Evolutionary conservation across 2,113 vertebrate species (phyloP).

Genomic region (Seriola aureovittata): DNA sequence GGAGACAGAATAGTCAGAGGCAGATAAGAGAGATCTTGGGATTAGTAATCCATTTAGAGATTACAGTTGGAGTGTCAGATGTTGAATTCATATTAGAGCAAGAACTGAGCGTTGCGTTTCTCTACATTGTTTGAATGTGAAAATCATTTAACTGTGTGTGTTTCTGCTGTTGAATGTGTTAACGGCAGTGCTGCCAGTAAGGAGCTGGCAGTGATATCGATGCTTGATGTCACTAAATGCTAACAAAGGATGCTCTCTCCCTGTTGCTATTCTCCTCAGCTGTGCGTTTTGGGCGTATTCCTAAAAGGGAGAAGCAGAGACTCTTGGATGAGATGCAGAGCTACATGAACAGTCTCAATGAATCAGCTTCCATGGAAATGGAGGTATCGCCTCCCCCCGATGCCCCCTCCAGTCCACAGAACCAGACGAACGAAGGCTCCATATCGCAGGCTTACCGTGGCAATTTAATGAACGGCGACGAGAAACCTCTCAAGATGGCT

Average conservation of each 20-base stretch:
- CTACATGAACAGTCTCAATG: constrained; percentile 86
- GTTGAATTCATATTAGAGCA: constrained; percentile 4
- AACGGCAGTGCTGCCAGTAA: constrained; percentile 3
- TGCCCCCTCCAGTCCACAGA: constrained; percentile 73
- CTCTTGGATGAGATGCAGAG: constrained; percentile 88
- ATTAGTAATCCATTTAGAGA: constrained; percentile 32
- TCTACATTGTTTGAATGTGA: background rate
- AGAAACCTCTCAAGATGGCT: constrained; percentile 75
- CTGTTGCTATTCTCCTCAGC: constrained; percentile 71
- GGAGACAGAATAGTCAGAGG: constrained; percentile 8
- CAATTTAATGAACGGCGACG: constrained; percentile 67
- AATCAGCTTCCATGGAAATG: constrained; percentile 81
- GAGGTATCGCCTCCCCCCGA: constrained; percentile 72
- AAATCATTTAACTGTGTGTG: background rate
- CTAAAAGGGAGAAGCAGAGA: constrained; percentile 87
- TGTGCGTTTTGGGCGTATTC: constrained; percentile 88
- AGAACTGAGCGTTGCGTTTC: background rate
- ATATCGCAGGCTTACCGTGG: constrained; percentile 74
- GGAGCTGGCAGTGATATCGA: background rate
- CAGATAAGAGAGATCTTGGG: background rate
- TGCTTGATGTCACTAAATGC: background rate
- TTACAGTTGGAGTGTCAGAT: constrained; percentile 22
- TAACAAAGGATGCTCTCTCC: constrained; percentile 41
- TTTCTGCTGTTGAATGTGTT: background rate
- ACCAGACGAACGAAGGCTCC: constrained; percentile 67